Conservation (phyloP, 2,888 invertebrate species). For the Drosophila neonasuta region DNA sequence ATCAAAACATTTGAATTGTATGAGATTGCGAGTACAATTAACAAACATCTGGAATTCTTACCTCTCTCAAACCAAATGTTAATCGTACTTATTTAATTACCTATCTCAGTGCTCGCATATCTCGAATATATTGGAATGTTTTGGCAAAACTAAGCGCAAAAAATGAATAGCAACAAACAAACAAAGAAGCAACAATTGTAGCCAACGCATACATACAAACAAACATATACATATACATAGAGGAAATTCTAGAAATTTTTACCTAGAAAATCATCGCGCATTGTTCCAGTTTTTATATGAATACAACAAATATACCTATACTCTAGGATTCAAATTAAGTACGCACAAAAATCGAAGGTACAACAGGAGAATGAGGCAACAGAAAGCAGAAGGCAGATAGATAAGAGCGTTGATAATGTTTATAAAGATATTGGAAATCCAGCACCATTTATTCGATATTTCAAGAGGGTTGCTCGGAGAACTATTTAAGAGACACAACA, state of each 20-base stretch:
- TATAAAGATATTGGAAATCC: slow-evolving; percentile 26
- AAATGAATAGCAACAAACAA: slow-evolving; percentile 31
- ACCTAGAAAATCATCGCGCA: slow-evolving; percentile 54
- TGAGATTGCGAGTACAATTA: not conserved
- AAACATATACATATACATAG: slow-evolving; percentile 18
- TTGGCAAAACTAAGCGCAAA: slow-evolving; percentile 35
- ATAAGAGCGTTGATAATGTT: slow-evolving; percentile 3
- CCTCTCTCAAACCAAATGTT: slow-evolving; percentile 8
- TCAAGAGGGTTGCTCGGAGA: slow-evolving; percentile 33
- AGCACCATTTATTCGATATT: slow-evolving; percentile 33
- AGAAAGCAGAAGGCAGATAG: slow-evolving; percentile 16
- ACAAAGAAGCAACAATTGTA: slow-evolving; percentile 48
- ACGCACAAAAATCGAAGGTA: slow-evolving; percentile 69
- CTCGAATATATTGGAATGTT: slow-evolving; percentile 16
- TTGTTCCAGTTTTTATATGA: slow-evolving; percentile 70
- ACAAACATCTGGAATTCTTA: slow-evolving; percentile 12
- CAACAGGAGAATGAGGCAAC: slow-evolving; percentile 23
- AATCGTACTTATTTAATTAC: not conserved
- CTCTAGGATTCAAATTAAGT: slow-evolving; percentile 63
- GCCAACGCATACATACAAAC: slow-evolving; percentile 52
- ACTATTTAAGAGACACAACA: slow-evolving; percentile 31
- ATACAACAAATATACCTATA: slow-evolving; percentile 44
- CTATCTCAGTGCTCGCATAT: slow-evolving; percentile 1
- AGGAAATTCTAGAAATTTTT: slow-evolving; percentile 57
- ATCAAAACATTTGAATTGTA: slow-evolving; percentile 23